Base-by-base conservation (phyloP, 2,888 invertebrate species). In the Matsumyia berberina region DNA sequence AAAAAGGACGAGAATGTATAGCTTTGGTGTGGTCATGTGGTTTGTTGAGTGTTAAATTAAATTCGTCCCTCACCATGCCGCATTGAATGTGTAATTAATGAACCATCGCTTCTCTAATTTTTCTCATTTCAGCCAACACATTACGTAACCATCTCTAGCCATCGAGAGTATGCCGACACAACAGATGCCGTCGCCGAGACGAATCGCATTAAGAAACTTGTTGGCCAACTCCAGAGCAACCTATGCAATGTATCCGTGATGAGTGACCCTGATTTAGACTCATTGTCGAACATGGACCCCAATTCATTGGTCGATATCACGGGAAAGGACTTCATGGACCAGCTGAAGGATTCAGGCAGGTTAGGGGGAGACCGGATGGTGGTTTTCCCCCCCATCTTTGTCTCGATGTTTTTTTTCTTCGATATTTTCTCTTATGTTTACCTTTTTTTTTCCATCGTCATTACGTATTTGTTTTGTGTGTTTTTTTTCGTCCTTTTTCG, bases 211-310 rank as follows among this genome's bases (percentile, higher is more conserved):
- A 95, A 94, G n/a, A 95, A 94, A 88, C 92, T 96, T 55, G 95
- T 96, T n/a, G 95, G 95, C 35, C 94, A 95, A 87, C 93, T 96
- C 78, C 95, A 96, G 90, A 95, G 95, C 88, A 96, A 97, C 91
- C 93, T 97, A 44, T 96, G 96, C 88, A 96, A 96, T 90, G 96
- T 97, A 88, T 96, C 97, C 5, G 93, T 97, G 72, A 94, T 97
- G 83, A 96, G 96, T 82, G 97, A 96, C 82, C 95, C 95, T 86
- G 97, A 97, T 89, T 92, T 97, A 90, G 97, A 97, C 90, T 93
- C 96, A 19, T 92, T 97, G 49, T 96, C 96, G 80, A 96, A 97
- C 90, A 97, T 97, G 97, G 97, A 97, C 92, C 97, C 97, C 6
- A 96, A 97, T 87, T 96, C 96, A 86, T 93, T 97, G 88, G 95